Conservation (phyloP, 2,113 vertebrate species). For the Microtus pennsylvanicus region DNA sequence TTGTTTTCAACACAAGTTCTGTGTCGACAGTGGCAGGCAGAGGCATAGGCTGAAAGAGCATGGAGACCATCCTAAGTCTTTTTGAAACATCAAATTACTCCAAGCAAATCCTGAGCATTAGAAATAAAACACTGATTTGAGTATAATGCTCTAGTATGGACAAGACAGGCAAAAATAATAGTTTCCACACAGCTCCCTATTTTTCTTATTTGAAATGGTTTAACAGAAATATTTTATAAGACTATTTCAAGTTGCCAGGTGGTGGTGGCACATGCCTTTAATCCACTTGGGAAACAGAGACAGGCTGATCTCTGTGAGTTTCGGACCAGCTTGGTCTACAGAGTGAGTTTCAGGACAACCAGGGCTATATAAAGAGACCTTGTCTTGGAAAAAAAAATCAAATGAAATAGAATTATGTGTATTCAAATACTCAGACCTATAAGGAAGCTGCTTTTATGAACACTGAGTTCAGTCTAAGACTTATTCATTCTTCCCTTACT, state of each 20-base stretch:
- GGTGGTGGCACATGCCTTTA: background rate
- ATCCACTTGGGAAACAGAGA: background rate
- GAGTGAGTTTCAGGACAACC: background rate
- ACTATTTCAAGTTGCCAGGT: background rate
- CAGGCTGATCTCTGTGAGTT: background rate
- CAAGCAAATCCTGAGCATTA: background rate
- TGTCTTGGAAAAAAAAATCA: background rate
- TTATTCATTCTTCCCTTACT: background rate
- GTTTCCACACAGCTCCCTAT: background rate
- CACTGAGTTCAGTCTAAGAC: constrained; percentile 1
- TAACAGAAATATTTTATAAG: constrained; percentile 22
- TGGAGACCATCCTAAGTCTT: background rate
- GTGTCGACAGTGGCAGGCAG: background rate
- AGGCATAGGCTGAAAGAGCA: background rate
- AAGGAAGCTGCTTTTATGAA: constrained; percentile 26
- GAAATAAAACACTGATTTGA: constrained; percentile 28
- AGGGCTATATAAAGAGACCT: background rate
- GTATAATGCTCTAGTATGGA: background rate
- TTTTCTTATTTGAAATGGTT: constrained; percentile 25
- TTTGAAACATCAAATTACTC: background rate
- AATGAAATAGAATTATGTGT: background rate
- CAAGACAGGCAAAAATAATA: background rate
- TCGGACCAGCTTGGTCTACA: background rate
- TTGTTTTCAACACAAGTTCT: constrained; percentile 33
- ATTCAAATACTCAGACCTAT: background rate